phyloP scores from a whole-genome alignment of 2,888 invertebrate genomes.

The Argynnis bischoffii region DNA sequence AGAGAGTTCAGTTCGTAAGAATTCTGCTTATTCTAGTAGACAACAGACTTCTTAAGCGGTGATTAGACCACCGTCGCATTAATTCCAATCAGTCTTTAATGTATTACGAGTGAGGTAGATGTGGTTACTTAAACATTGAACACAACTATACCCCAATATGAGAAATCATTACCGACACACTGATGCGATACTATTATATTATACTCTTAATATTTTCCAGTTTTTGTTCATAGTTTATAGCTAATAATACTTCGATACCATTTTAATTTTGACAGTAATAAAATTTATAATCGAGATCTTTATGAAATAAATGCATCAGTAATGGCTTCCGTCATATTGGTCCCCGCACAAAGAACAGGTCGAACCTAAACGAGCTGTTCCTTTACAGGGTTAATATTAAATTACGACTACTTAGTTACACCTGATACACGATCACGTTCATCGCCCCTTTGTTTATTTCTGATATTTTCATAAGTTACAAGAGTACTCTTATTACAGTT shows the following conservation, averaged over 20 bases:
- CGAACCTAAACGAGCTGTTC: slow-evolving; percentile 32
- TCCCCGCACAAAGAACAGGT: slow-evolving; percentile 42
- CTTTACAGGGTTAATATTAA: slow-evolving; percentile 51
- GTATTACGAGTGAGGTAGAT: slow-evolving; percentile 73
- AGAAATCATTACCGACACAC: slow-evolving; percentile 36
- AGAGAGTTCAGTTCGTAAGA: slow-evolving; percentile 39
- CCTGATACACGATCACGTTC: slow-evolving; percentile 58
- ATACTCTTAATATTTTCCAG: background rate
- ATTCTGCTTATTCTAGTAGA: slow-evolving; percentile 59
- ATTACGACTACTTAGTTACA: slow-evolving; percentile 66
- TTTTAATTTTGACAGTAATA: background rate
- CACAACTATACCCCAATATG: slow-evolving; percentile 50
- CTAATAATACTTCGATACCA: slow-evolving; percentile 9
- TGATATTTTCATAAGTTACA: slow-evolving; percentile 17
- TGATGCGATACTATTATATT: background rate
- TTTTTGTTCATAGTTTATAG: background rate
- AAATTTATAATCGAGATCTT: slow-evolving; percentile 11
- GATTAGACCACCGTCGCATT: slow-evolving; percentile 76
- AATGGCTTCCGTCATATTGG: slow-evolving; percentile 43
- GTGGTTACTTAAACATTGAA: slow-evolving; percentile 62
- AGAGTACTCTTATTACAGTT: slow-evolving; percentile 16
- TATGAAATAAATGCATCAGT: slow-evolving; percentile 15
- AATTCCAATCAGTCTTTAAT: slow-evolving; percentile 74
- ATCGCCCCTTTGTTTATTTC: slow-evolving; percentile 49
- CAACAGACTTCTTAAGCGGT: slow-evolving; percentile 75